Conservation (phyloP, 2,113 vertebrate species). For the Malurus alboscapulatus region DNA sequence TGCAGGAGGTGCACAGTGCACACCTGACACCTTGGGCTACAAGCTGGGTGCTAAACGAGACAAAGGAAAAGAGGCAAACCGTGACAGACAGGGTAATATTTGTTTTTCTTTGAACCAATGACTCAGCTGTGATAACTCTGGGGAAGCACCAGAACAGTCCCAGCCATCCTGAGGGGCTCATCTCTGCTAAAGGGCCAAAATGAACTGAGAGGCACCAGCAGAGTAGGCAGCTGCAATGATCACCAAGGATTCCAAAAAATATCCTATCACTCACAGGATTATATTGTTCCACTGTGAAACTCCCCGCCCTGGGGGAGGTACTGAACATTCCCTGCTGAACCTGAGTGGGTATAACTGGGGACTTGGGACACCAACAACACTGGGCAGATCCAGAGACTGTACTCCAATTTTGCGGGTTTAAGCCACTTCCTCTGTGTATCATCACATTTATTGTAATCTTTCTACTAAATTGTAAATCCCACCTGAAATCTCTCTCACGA, state of each 20-base stretch:
- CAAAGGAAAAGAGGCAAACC: background rate
- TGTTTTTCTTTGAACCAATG: background rate
- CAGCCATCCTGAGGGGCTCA: background rate
- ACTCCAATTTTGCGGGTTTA: background rate
- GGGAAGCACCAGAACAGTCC: no score
- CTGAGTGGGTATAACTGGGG: background rate
- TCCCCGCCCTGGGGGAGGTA: no score
- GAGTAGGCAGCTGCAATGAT: background rate
- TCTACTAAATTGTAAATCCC: fast-evolving
- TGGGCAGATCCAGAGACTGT: background rate
- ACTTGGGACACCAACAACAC: no score
- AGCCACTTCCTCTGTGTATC: background rate
- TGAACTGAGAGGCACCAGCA: background rate
- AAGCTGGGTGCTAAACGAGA: background rate
- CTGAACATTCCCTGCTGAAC: background rate
- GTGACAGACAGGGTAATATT: background rate
- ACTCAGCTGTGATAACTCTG: background rate
- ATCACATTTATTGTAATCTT: background rate
- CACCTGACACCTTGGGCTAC: background rate
- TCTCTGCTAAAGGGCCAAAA: background rate
- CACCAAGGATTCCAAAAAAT: background rate
- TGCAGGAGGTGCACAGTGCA: background rate
- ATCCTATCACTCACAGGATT: background rate
- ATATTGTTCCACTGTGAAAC: background rate
- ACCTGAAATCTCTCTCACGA: background rate